Conservation (phyloP, 2,888 invertebrate species). For the Tiliacea aurago region DNA sequence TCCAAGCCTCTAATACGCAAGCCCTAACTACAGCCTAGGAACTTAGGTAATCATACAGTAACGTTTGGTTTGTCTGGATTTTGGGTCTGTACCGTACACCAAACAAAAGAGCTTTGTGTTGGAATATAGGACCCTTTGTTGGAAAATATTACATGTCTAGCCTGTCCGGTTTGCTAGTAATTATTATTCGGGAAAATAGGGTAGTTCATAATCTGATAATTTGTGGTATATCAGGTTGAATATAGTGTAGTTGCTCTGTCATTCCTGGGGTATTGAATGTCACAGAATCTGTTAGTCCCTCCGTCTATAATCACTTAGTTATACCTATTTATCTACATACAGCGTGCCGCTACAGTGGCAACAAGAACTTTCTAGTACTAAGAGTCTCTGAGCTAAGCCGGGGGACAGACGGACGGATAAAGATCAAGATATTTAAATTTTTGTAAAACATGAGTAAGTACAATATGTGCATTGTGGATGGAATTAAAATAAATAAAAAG, state of each 20-base stretch:
- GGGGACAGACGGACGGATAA: too few species aligned
- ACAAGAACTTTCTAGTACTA: too few species aligned
- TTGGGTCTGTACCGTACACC: conserved; percentile 6
- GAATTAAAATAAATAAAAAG: too few species aligned
- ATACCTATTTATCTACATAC: too few species aligned
- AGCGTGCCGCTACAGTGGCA: too few species aligned
- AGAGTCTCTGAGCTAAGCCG: too few species aligned
- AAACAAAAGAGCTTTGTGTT: conserved; percentile 47
- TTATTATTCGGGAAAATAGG: conserved; percentile 25
- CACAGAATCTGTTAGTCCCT: background rate
- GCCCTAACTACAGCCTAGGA: conserved; percentile 10
- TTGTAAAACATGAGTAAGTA: too few species aligned
- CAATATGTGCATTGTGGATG: too few species aligned
- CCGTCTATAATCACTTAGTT: too few species aligned
- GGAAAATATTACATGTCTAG: conserved; percentile 13
- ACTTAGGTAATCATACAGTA: conserved; percentile 18
- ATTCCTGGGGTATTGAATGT: background rate
- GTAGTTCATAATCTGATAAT: conserved; percentile 18
- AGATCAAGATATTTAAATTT: too few species aligned
- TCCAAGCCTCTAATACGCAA: background rate
- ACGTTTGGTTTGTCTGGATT: conserved; percentile 33
- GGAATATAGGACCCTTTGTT: conserved; percentile 41
- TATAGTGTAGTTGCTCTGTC: background rate
- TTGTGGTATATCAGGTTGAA: background rate
- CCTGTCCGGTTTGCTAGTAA: background rate